Evolutionary conservation across 2,888 invertebrate species (phyloP).

Genomic region (Chironomus tentans): DNA sequence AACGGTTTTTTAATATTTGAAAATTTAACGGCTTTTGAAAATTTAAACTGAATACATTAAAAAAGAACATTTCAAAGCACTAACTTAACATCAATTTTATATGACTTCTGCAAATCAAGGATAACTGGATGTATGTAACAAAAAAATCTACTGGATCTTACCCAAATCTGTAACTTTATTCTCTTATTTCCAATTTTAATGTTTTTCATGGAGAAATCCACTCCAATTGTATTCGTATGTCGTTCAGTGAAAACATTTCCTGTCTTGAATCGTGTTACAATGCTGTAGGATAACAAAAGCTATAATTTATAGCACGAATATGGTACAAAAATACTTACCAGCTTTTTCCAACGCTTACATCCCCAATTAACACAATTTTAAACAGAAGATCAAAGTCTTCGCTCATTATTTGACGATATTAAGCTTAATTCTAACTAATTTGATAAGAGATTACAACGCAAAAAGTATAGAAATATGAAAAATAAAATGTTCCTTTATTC

Average conservation of each 20-base stretch:
- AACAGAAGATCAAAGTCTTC: constrained; percentile 89
- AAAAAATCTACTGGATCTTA: background rate
- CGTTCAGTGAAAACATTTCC: constrained; percentile 87
- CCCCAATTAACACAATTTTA: constrained; percentile 89
- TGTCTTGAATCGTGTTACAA: constrained; percentile 91
- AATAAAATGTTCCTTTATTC: too few relatives aligned
- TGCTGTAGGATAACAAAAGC: constrained; percentile 41
- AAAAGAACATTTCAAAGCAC: too few relatives aligned
- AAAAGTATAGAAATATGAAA: background rate
- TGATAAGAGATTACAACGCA: background rate
- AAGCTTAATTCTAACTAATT: background rate
- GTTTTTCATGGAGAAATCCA: constrained; percentile 98
- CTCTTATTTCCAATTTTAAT: constrained; percentile 86
- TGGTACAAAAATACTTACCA: constrained; percentile 36
- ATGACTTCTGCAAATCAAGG: too few relatives aligned
- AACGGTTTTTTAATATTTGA: too few relatives aligned
- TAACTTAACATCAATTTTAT: too few relatives aligned
- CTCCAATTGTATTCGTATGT: constrained; percentile 94
- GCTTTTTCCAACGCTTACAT: constrained; percentile 85
- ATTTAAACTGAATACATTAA: too few relatives aligned
- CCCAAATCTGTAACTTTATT: constrained; percentile 51
- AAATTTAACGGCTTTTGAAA: too few relatives aligned
- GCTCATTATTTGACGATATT: constrained; percentile 15
- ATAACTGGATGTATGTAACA: too few relatives aligned
- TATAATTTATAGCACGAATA: background rate